Evolutionary conservation across 1,140 invertebrate genomes (phyloP).

Genomic region (Brachionus calyciflorus): DNA sequence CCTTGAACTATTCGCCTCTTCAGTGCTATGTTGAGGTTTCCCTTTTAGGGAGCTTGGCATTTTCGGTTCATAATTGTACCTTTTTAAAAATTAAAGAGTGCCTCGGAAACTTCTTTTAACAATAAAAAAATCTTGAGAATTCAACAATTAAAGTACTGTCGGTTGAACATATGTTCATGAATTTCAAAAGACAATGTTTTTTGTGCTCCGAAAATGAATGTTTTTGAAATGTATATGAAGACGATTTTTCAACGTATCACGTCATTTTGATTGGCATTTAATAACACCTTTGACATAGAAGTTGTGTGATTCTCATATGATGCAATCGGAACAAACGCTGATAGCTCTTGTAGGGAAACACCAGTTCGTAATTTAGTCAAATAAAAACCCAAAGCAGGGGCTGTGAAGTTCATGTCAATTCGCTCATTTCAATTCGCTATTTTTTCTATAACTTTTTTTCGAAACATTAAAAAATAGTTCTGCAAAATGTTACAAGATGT

Average conservation of each 20-base stretch:
- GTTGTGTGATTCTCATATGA: background rate
- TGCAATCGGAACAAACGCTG: background rate
- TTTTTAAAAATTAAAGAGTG: no score
- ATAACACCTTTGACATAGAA: background rate
- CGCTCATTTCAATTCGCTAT: no score
- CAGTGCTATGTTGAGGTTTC: no score
- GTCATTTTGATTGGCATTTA: background rate
- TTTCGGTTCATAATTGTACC: no score
- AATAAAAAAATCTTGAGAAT: background rate
- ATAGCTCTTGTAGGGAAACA: background rate
- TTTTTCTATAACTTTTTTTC: no score
- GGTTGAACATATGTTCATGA: background rate
- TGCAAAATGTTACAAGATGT: no score
- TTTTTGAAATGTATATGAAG: conserved; percentile 6
- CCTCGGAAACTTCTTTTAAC: background rate
- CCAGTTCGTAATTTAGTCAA: background rate
- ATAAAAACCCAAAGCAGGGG: no score
- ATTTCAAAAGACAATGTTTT: background rate
- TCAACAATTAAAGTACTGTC: background rate
- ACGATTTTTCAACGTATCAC: background rate
- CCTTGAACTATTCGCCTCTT: background rate
- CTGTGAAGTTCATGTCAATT: no score
- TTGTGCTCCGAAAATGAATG: background rate
- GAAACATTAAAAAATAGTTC: no score
- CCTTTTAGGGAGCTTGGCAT: no score